Evolutionary conservation across 1,140 invertebrate genomes (phyloP).

Genomic region (Matsumurasca onukii): DNA sequence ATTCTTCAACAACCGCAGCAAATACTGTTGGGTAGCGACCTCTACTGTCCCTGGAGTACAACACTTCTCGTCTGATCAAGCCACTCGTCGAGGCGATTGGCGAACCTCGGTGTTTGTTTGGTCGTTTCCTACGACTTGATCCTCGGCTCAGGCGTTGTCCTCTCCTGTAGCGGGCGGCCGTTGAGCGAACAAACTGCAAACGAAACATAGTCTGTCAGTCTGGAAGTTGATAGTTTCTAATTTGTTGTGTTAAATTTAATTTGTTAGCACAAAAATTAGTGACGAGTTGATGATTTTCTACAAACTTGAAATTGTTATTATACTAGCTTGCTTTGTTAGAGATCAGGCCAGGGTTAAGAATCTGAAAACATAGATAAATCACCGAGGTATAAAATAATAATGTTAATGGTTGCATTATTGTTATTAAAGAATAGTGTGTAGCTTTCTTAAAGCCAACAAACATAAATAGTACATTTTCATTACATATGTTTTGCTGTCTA

Average conservation of each 20-base stretch:
- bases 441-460: no score
- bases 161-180: constrained; percentile 37
- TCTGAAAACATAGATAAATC: not conserved
- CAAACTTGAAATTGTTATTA: not conserved
- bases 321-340: not conserved
- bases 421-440: no score
- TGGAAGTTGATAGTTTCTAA: not conserved
- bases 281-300: not conserved
- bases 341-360: not conserved
- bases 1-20: not conserved
- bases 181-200: constrained; percentile 42
- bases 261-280: not conserved
- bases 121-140: not conserved
- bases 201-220: constrained; percentile 27
- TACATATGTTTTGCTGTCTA: no score
- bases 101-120: not conserved
- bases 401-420: no score
- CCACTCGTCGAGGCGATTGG: not conserved
- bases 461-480: no score
- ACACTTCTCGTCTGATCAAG: not conserved
- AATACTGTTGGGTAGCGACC: not conserved
- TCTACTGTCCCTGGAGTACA: not conserved
- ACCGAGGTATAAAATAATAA: no score
- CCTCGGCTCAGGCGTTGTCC: constrained; percentile 39
- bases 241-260: not conserved